These are phyloP conservation scores for Dendrolimus houi DNA, from an alignment of 2,888 invertebrate species.

Conservation along the genomic window DNA sequence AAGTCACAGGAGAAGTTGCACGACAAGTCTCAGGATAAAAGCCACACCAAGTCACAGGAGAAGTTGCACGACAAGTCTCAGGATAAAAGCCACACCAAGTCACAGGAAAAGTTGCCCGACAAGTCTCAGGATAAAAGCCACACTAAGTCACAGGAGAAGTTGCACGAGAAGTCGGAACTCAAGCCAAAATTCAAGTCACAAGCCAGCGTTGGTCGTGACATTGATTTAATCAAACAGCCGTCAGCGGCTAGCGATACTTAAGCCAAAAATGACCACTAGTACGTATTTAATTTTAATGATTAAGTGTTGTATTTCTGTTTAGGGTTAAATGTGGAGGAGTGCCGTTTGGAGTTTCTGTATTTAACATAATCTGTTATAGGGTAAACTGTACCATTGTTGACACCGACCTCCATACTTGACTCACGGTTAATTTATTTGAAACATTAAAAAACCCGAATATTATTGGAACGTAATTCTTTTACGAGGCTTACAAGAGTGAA, in stretches of 20 bases:
- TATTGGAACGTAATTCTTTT: too few relatives aligned
- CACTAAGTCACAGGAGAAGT: conserved; percentile 12
- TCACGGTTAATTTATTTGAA: too few relatives aligned
- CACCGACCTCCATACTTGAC: too few relatives aligned
- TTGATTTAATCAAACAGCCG: conserved; percentile 75
- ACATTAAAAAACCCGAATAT: too few relatives aligned
- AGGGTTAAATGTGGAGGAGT: not conserved
- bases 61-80: conserved; percentile 7
- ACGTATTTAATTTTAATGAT: not conserved
- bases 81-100: conserved; percentile 13
- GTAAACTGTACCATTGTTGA: too few relatives aligned
- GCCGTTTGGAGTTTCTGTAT: not conserved
- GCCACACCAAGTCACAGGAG: conserved; percentile 12
- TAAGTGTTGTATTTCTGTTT: not conserved
- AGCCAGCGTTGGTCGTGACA: conserved; percentile 71
- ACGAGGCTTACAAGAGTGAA: too few relatives aligned
- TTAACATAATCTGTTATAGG: not conserved
- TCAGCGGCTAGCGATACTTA: conserved; percentile 69
- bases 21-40: conserved; percentile 9
- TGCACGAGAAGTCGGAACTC: conserved; percentile 17
- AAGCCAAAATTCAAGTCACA: conserved; percentile 56
- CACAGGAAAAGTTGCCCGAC: conserved; percentile 9
- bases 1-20: conserved; percentile 12
- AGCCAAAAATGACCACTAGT: conserved; percentile 22
- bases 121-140: conserved; percentile 22